A percentile compares a stretch with the other conserved stretches of the same genome.
These are phyloP conservation scores for Corella eumyota DNA, from an alignment of 23 tunicate species.

Conservation along the genomic window DNA sequence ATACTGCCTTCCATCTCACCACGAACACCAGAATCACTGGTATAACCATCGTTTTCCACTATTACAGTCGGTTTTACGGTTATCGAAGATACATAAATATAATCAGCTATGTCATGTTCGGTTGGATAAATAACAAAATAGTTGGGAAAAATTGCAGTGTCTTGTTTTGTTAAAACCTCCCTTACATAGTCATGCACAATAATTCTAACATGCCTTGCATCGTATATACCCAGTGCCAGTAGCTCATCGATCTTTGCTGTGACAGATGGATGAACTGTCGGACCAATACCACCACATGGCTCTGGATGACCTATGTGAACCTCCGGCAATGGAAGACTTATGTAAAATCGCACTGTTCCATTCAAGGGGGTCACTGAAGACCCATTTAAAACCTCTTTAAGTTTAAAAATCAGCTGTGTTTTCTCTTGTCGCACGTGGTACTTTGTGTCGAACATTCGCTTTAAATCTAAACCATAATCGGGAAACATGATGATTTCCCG, in stretches of 20 bases:
- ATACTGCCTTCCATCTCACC: conserved; percentile 33
- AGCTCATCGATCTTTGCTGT: conserved; percentile 37
- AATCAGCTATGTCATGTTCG: conserved; percentile 47
- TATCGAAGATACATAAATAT: conserved; percentile 51
- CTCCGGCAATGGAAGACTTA: conserved; percentile 53
- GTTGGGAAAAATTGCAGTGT: conserved; percentile 3
- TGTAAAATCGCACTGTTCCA: conserved; percentile 22
- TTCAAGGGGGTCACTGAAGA: conserved; percentile 1
- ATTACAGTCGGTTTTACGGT: conserved; percentile 44
- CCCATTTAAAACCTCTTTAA: conserved; percentile 20
- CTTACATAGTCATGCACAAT: conserved; percentile 41
- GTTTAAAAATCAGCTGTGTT: conserved; percentile 17
- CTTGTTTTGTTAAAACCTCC: conserved; percentile 22
- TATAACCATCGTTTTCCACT: conserved; percentile 30
- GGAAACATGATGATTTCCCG: conserved; percentile 58
- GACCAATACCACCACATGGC: conserved; percentile 54
- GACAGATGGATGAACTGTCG: conserved; percentile 32
- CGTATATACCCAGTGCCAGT: conserved; percentile 33
- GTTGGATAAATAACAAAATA: conserved; percentile 28
- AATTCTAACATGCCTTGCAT: conserved; percentile 45
- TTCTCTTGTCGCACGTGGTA: conserved; percentile 43
- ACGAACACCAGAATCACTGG: neutral
- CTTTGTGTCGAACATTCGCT: conserved; percentile 34
- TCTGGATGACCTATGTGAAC: conserved; percentile 41
- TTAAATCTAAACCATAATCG: conserved; percentile 26